These are phyloP conservation scores for Plutella xylostella DNA, from an alignment of 2,888 invertebrate species.

Conservation along the genomic window DNA sequence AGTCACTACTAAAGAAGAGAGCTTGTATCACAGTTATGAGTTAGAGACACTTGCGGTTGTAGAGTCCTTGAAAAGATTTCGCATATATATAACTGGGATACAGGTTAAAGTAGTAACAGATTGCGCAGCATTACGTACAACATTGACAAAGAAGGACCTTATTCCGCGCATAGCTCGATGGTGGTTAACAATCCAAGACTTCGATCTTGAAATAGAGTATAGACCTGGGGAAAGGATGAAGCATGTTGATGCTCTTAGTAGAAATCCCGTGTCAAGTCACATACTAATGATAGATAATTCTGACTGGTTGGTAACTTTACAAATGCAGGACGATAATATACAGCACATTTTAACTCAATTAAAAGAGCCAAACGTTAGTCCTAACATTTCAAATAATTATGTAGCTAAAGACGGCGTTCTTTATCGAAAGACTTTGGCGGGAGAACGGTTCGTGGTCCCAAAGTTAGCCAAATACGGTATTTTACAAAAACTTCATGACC, in stretches of 20 bases:
- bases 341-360: neutral
- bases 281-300: neutral
- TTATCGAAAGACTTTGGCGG: neutral
- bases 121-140: conserved; percentile 20
- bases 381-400: neutral
- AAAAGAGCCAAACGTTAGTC: neutral
- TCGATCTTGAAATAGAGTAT: conserved; percentile 21
- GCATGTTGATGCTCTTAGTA: conserved; percentile 23
- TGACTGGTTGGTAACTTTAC: neutral
- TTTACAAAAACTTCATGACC: neutral
- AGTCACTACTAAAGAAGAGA: conserved; percentile 17
- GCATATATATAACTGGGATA: neutral
- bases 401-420: neutral
- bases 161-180: conserved; percentile 22
- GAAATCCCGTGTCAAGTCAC: too few relatives aligned
- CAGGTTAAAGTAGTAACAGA: conserved; percentile 22
- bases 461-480: neutral
- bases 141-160: conserved; percentile 18
- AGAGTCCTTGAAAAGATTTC: neutral
- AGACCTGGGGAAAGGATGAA: conserved; percentile 17
- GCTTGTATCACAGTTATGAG: conserved; percentile 11
- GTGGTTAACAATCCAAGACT: conserved; percentile 22
- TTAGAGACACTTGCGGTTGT: conserved; percentile 3
- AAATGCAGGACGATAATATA: neutral
- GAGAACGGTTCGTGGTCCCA: conserved; percentile 1